Base-by-base conservation (phyloP, 2,797 vertebrate genomes). In the Pachyuromys duprasi region DNA sequence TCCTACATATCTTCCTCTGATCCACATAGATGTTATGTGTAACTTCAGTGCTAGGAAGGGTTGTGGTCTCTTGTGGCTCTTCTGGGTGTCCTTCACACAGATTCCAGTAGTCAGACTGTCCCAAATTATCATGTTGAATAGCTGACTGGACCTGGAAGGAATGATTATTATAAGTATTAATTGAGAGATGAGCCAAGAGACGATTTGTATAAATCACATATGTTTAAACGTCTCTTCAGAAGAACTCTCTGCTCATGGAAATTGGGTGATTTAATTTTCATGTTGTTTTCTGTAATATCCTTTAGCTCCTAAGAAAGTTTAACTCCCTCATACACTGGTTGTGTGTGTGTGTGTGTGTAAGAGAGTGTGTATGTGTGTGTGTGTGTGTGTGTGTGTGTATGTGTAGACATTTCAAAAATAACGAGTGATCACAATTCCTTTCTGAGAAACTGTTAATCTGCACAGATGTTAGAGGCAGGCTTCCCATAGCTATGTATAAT, bases 391-490 rank as follows among this genome's bases (percentile, higher is more conserved):
- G 36, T 75, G 86, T 62, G 55, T 84, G 39, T 69, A 42, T 67
- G 42, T 75, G 39, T 45, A 14, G 39, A 75, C 15, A 45, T 15
- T 76, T 76, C 15, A 76, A 76, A 94, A 92, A 79, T 96, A 86
- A 90, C 28, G 65, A 86, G 36, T 26, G 24, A 53, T 94, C 28
- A 70, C 31, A 62, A 60, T 96, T 87, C 81, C 18, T 86, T 89
- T 94, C 78, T 33, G 53, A 53, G 88, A 82, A 92, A 89, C 72
- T 93, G 36, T 78, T 94, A 91, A 83, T 94, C 96, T 67, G 11
- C 33, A 75, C 36, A 95, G 78, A 93, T 74, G 74, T 55, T 39
- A 53, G 69, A 92, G 36, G 63, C 78, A 91, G 86, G 57, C 83
- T 78, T 96, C 90, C 79, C 80, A 81, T 20, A 90, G 86, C 69